Evolutionary conservation across 30 jellyfish, hydroid and myxozoan species (phyloP), one percentile per base, ranked within the genome.

Genomic region (Nemopilema nomurai): DNA sequence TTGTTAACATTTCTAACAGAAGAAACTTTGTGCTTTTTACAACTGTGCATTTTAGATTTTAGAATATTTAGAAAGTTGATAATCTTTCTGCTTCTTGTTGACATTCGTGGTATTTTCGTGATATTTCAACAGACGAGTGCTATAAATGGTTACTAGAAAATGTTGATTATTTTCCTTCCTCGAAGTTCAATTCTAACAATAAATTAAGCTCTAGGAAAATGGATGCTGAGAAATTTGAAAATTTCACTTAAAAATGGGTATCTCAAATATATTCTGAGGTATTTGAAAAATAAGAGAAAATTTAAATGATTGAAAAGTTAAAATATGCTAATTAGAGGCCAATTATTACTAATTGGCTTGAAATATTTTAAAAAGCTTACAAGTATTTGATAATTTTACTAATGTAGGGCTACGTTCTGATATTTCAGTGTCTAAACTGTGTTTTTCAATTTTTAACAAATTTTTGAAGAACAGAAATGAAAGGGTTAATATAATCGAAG

Each of bases 401-500:
- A 24, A 28, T 31, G 49, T 8, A 13, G 25, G 18, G 27, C 66
- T 29, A 26, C 18, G 16, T 22, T 71, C 63, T 71, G 65, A 71
- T 25, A 27, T 71, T 71, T 71, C 30, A 71, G 23, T 51, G 20
- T 18, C 27, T 9, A 24, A 29, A 9, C 82, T 49, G 62, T 23
- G 18, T 66, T 8, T 41, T 8, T 20, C 24, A 18, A 69, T 77
- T 81, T 77, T n/a, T 62, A 18, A 21, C 21, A 19, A 31, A 0
- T 81, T 21, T 30, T 1, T 16, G 53, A 49, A 29, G 28, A 18
- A 51, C 23, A 67, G 30, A 65, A 71, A 71, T 71, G 82, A 71
- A 71, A 71, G 82, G 77, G 65, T 29, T 71, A 71, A 71, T 8
- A 63, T 63, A 78, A 41, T 81, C 90, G 53, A 29, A 81, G 19